Evolutionary conservation across 2,113 vertebrate genomes (phyloP).

Genomic region (Amazona vittata): DNA sequence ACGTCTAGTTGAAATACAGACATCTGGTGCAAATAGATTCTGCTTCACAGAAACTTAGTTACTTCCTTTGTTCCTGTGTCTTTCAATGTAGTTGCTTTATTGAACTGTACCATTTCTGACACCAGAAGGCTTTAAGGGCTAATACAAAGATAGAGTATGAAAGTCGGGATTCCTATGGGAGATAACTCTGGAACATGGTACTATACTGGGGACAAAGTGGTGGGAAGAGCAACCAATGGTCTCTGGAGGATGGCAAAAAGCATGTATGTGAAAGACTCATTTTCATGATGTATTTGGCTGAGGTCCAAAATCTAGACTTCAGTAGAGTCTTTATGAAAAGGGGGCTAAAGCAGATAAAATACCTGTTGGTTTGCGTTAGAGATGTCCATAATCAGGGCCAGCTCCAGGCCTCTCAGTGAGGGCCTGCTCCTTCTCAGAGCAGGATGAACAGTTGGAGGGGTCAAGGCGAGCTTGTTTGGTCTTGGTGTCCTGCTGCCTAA

Average conservation of each 20-base stretch:
- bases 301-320: not conserved
- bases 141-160: slow-evolving; percentile 10
- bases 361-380: not conserved
- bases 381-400: not conserved
- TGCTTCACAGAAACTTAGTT: slow-evolving; percentile 27
- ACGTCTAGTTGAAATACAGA: not conserved
- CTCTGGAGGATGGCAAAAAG: not conserved
- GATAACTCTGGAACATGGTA: not conserved
- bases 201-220: not conserved
- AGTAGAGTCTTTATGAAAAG: not conserved
- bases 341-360: not conserved
- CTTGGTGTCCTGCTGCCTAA: not conserved
- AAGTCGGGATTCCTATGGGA: slow-evolving; percentile 33
- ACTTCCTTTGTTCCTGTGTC: slow-evolving; percentile 31
- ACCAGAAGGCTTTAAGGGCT: slow-evolving; percentile 13
- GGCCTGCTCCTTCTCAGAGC: not conserved
- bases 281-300: slow-evolving; percentile 1
- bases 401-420: not conserved
- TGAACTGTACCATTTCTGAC: slow-evolving; percentile 5
- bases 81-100: slow-evolving; percentile 50
- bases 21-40: slow-evolving; percentile 8
- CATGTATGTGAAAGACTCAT: not conserved
- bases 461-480: not conserved
- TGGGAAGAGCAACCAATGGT: not conserved
- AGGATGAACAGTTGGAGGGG: not conserved